Evolutionary conservation across 2,113 vertebrate species (phyloP).

Genomic region (Zonotrichia leucophrys): DNA sequence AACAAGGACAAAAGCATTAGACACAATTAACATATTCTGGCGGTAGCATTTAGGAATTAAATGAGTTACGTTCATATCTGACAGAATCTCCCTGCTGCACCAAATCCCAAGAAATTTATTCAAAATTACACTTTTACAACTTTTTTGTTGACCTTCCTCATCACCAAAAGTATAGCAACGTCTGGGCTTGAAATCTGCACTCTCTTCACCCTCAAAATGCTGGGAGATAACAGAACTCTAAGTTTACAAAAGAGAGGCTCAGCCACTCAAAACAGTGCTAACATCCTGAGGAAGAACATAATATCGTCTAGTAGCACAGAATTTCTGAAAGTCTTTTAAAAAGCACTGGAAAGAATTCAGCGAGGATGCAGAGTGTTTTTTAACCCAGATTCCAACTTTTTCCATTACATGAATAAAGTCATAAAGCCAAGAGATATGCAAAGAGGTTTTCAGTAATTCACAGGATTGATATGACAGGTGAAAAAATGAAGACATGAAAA

Average conservation of each 20-base stretch:
- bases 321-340: neutral
- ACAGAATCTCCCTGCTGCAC: neutral
- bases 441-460: neutral
- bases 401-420: neutral
- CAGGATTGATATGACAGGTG: neutral
- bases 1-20: neutral
- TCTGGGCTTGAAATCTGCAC: neutral
- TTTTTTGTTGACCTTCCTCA: neutral
- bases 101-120: neutral
- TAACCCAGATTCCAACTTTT: neutral
- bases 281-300: neutral
- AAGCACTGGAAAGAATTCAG: neutral
- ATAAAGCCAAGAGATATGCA: neutral
- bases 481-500: neutral
- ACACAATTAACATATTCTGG: neutral
- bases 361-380: neutral
- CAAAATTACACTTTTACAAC: neutral
- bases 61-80: neutral
- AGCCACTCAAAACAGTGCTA: neutral
- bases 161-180: neutral
- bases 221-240: neutral
- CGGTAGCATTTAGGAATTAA: neutral
- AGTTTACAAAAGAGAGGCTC: neutral
- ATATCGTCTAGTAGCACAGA: neutral
- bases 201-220: neutral